phyloP scores from a whole-genome alignment of 2,113 vertebrate species.

The Apodemus speciosus region DNA sequence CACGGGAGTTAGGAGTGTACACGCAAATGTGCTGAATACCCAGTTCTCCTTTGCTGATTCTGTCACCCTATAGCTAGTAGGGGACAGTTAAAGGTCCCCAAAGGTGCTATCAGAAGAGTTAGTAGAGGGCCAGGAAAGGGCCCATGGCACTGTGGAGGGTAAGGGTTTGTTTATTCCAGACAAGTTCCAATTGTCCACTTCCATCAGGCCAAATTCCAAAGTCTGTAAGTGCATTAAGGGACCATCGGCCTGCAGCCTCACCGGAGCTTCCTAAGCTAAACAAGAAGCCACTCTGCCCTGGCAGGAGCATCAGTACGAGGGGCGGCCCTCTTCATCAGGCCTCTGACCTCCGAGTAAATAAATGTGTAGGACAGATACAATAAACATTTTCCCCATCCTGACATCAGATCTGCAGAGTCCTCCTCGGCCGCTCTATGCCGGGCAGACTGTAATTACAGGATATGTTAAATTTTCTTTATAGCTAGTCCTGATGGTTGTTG shows the following conservation, averaged over 20 bases:
- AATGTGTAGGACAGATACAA: slow-evolving; percentile 85
- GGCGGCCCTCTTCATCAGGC: slow-evolving; percentile 79
- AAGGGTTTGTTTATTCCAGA: slow-evolving; percentile 70
- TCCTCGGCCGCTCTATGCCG: slow-evolving; percentile 82
- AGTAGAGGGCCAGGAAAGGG: background rate
- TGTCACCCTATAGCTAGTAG: rapidly evolving
- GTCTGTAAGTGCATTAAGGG: slow-evolving; percentile 82
- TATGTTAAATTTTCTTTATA: slow-evolving; percentile 91
- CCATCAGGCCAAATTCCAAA: slow-evolving; percentile 70
- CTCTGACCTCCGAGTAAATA: slow-evolving; percentile 83
- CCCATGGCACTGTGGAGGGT: background rate
- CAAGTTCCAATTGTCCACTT: background rate
- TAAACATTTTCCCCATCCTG: slow-evolving; percentile 87
- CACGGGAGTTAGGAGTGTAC: background rate
- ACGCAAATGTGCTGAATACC: background rate
- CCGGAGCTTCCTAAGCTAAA: slow-evolving; percentile 76
- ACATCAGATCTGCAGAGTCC: slow-evolving; percentile 86
- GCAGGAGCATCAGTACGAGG: slow-evolving; percentile 65
- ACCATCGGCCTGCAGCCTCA: slow-evolving; percentile 58
- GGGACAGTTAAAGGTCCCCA: background rate
- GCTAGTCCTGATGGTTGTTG: slow-evolving; percentile 87
- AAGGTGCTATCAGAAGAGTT: background rate
- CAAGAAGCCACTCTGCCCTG: slow-evolving; percentile 78
- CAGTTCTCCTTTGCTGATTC: background rate
- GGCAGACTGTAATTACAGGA: slow-evolving; percentile 91